phyloP scores from a whole-genome alignment of 2,888 invertebrate genomes.

The Eupeodes luniger region DNA sequence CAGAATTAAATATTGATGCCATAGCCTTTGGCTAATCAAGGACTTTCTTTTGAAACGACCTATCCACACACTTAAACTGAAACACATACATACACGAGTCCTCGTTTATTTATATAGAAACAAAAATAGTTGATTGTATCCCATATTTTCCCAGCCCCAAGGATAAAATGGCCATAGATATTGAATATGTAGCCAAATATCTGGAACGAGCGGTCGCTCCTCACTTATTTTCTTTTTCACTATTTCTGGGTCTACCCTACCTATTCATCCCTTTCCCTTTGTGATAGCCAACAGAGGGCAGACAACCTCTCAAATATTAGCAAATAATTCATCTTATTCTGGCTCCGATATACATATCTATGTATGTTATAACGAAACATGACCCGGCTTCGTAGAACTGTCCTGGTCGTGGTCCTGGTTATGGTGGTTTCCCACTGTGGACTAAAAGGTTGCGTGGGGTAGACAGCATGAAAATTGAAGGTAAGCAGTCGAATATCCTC shows the following conservation, averaged over 20 bases:
- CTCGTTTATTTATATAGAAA: slow-evolving; percentile 8
- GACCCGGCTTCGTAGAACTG: slow-evolving; percentile 22
- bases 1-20: slow-evolving; percentile 74
- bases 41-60: slow-evolving; percentile 62
- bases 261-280: background rate
- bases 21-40: slow-evolving; percentile 73
- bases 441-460: background rate
- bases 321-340: slow-evolving; percentile 71
- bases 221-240: slow-evolving; percentile 10
- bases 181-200: slow-evolving; percentile 69
- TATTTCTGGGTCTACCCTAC: background rate
- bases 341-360: background rate
- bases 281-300: slow-evolving; percentile 54
- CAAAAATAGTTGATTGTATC: slow-evolving; percentile 54
- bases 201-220: slow-evolving; percentile 34
- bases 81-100: slow-evolving; percentile 24
- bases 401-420: background rate
- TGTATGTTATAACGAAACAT: slow-evolving; percentile 17
- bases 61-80: slow-evolving; percentile 4
- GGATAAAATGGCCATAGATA: slow-evolving; percentile 65
- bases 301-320: slow-evolving; percentile 57
- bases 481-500: background rate
- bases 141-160: slow-evolving; percentile 69
- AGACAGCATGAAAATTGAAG: background rate
- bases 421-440: slow-evolving; percentile 23